A percentile compares a stretch with the other conserved stretches of the same genome.
Conservation (phyloP, 2,888 invertebrate genomes). For the Dastarcus helophoroides region DNA sequence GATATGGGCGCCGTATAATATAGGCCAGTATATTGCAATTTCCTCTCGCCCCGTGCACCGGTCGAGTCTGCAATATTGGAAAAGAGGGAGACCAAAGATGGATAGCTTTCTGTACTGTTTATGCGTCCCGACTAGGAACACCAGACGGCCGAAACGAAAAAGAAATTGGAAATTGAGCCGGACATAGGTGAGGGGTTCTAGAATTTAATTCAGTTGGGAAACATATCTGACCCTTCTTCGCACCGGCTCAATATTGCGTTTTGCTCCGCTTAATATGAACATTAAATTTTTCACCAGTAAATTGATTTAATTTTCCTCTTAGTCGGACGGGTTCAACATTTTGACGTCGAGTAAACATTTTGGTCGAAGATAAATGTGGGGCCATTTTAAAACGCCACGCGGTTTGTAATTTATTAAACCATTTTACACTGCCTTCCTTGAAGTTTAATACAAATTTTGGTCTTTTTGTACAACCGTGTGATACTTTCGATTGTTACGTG, state of each 20-base stretch:
- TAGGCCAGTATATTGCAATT: constrained; percentile 31
- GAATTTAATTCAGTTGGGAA: constrained; percentile 29
- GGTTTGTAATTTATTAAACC: no score
- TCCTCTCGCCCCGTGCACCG: constrained; percentile 17
- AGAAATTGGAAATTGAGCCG: constrained; percentile 30
- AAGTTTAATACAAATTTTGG: no score
- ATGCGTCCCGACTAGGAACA: constrained; percentile 26
- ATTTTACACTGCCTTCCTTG: no score
- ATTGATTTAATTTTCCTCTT: background rate
- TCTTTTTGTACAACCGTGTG: no score
- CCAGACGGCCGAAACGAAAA: constrained; percentile 22
- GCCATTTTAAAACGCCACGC: no score
- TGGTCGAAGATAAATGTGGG: no score
- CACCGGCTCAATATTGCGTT: constrained; percentile 14
- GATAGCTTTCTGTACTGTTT: constrained; percentile 34
- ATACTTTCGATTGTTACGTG: no score
- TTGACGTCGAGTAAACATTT: no score
- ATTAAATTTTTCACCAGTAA: constrained; percentile 14
- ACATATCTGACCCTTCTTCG: constrained; percentile 22
- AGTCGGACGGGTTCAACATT: no score
- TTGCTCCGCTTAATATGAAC: constrained; percentile 17
- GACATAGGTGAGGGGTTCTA: constrained; percentile 25
- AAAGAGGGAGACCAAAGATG: constrained; percentile 29
- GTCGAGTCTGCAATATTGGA: constrained; percentile 25
- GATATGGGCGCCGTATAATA: constrained; percentile 29